phyloP scores from a whole-genome alignment of 2,888 invertebrate genomes.

The Lapara coniferarum region DNA sequence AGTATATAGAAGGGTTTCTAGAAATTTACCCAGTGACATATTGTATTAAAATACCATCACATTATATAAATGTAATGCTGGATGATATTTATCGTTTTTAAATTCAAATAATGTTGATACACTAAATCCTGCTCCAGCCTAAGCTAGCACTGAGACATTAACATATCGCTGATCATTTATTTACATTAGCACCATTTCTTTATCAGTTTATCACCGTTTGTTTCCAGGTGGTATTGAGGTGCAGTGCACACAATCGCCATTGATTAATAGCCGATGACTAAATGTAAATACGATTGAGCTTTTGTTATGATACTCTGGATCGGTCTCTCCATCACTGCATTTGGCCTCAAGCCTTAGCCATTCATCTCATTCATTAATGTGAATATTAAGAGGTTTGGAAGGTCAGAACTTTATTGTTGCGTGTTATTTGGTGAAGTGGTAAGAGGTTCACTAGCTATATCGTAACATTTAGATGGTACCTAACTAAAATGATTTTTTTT shows the following conservation, averaged over 20 bases:
- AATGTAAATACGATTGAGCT: conserved; percentile 76
- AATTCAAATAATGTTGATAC: neutral
- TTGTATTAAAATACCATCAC: no score
- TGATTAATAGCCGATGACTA: conserved; percentile 74
- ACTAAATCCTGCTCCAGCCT: conserved; percentile 50
- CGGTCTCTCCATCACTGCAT: conserved; percentile 50
- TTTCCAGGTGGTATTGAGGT: conserved; percentile 67
- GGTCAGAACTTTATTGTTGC: conserved; percentile 45
- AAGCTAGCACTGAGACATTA: conserved; percentile 59
- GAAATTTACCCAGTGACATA: no score
- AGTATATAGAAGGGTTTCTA: no score
- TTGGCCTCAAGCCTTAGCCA: conserved; percentile 45
- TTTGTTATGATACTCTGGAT: conserved; percentile 30
- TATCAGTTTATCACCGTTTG: conserved; percentile 80
- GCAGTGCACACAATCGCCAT: conserved; percentile 52
- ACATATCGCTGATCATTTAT: conserved; percentile 79
- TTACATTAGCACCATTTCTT: conserved; percentile 82
- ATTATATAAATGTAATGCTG: no score
- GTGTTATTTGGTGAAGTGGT: conserved; percentile 36
- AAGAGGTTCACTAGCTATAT: neutral
- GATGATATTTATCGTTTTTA: neutral
- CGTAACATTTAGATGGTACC: neutral
- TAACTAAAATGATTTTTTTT: neutral
- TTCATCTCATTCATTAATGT: conserved; percentile 44
- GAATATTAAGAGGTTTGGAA: conserved; percentile 41